Evolutionary conservation across 1,140 invertebrate species (phyloP).

Genomic region (Agrilus planipennis): DNA sequence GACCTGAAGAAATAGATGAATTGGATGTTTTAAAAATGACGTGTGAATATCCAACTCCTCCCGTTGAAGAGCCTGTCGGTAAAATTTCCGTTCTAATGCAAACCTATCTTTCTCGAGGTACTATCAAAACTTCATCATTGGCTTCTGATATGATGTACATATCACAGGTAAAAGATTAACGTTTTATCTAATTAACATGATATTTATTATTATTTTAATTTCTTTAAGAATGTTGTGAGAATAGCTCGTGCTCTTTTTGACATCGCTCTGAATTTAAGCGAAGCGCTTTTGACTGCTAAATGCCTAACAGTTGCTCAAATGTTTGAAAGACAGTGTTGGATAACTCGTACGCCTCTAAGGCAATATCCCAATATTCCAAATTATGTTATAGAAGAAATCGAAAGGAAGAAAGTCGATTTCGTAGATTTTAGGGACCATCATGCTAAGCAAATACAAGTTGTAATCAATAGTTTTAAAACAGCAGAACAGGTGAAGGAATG

Average conservation of each 20-base stretch:
- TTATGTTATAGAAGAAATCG: slow-evolving; percentile 66
- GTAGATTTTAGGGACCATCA: slow-evolving; percentile 77
- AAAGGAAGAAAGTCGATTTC: slow-evolving; percentile 59
- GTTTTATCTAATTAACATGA: too few relatives aligned
- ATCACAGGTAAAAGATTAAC: slow-evolving; percentile 74
- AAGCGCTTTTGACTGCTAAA: slow-evolving; percentile 74
- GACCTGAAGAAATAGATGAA: slow-evolving; percentile 91
- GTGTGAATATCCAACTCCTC: slow-evolving; percentile 64
- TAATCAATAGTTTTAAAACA: slow-evolving; percentile 66
- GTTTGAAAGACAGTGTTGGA: slow-evolving; percentile 84
- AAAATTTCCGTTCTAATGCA: slow-evolving; percentile 98
- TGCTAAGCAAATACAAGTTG: slow-evolving; percentile 67
- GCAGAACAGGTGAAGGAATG: slow-evolving; percentile 71
- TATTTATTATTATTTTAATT: slow-evolving; percentile 8
- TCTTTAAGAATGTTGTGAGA: slow-evolving; percentile 69
- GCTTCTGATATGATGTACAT: slow-evolving; percentile 90
- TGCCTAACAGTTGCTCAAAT: slow-evolving; percentile 78
- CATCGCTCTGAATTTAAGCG: slow-evolving; percentile 79
- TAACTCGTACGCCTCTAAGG: slow-evolving; percentile 69
- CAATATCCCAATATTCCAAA: slow-evolving; percentile 71
- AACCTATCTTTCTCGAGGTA: slow-evolving; percentile 70
- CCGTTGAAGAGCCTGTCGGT: slow-evolving; percentile 79
- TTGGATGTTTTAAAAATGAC: slow-evolving; percentile 60
- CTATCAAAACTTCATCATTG: slow-evolving; percentile 77
- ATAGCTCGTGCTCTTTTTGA: slow-evolving; percentile 91